Conservation (phyloP, 2,113 vertebrate species). For the Bubalus kerabau region DNA sequence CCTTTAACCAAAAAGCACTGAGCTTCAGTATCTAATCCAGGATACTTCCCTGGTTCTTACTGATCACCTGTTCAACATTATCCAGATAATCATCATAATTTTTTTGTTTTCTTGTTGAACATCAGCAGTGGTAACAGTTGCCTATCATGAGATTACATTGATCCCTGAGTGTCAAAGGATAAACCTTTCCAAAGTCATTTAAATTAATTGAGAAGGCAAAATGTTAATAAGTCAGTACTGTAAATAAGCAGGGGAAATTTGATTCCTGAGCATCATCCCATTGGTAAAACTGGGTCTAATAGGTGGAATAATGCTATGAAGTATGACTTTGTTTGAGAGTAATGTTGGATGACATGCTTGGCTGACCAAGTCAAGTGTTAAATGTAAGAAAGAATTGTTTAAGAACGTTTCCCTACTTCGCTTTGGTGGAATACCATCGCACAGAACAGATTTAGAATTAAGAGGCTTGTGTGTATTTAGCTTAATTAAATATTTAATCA, state of each 20-base stretch:
- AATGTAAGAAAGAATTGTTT: constrained; percentile 15
- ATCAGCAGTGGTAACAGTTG: not conserved
- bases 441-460: constrained; percentile 54
- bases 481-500: constrained; percentile 72
- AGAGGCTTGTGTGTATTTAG: constrained; percentile 21
- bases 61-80: not conserved
- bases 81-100: not conserved
- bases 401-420: not conserved
- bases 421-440: constrained; percentile 4
- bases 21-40: not conserved
- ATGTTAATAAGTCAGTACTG: not conserved
- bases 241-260: not conserved
- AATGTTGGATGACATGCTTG: constrained; percentile 1
- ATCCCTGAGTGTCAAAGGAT: not conserved
- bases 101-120: not conserved
- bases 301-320: not conserved
- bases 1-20: not conserved
- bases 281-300: not conserved
- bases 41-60: not conserved
- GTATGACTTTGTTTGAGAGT: not conserved
- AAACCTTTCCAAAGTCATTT: not conserved
- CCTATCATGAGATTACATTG: not conserved
- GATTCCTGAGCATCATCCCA: not conserved
- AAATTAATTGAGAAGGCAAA: constrained; percentile 21
- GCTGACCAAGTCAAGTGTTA: constrained; percentile 6